Base-by-base conservation (phyloP, 1,140 invertebrate genomes). In the Paracyclopina nana region DNA sequence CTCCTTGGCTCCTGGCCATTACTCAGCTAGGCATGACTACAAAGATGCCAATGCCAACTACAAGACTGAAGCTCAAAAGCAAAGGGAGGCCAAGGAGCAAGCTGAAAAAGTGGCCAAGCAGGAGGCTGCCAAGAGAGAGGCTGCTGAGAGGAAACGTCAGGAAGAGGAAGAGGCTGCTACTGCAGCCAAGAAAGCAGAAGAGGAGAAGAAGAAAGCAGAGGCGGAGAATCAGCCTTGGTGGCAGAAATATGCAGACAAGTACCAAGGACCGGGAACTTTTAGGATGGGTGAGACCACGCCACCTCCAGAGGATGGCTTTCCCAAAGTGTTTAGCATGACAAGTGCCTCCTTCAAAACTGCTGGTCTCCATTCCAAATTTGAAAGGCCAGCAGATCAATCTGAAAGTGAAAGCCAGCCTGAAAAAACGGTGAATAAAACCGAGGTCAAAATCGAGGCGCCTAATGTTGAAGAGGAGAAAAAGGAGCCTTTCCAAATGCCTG, bases 201-300 rank as follows among this genome's bases (percentile, higher is more conserved):
- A 38, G 9, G n/a, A 20, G 4, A n/a, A 20, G 14, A 38, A 38
- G 8, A 38, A 38, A 20, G 20, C n/a, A 38, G 34, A 38, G 8
- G 34, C 14, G 20, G 34, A 38, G 8, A 20, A n/a, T 4, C 34
- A 38, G 2, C 34, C 34, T 3, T 38, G 34, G 34, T 38, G 34
- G 34, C 34, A 38, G 5, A 38, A 38, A 9, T 20, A 38, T 8
- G 34, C 20, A 16, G 34, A 20, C 20, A 38, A 20, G 34, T n/a
- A 38, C 9, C 20, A 38, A 16, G 34, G 20, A 5, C 20, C 14
- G n/a, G 20, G n/a, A n/a, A n/a, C 14, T n/a, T n/a, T 38, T 9
- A n/a, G 34, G 4, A 16, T 38, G 34, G 34, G 34, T n/a, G 34
- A 38, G 34, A 38, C 34, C 34, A 38, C 34, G n/a, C 34, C 34